phyloP scores from a whole-genome alignment of 2,797 vertebrate species.

The Brachymystax lenok region DNA sequence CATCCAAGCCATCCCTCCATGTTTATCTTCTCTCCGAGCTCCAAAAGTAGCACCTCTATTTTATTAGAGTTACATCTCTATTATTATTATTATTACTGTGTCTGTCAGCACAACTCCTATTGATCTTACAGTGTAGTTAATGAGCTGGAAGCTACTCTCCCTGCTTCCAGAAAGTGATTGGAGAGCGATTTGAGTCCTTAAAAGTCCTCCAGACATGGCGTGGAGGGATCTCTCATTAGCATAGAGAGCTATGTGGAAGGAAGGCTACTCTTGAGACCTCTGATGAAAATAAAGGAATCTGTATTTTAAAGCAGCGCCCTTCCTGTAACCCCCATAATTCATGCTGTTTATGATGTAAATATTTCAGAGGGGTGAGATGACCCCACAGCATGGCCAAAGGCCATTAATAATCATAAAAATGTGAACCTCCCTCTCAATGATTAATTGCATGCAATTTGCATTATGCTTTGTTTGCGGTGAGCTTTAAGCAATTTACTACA shows the following conservation, averaged over 20 bases:
- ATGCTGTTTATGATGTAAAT: slow-evolving; percentile 77
- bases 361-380: slow-evolving; percentile 72
- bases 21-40: background rate
- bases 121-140: slow-evolving; percentile 50
- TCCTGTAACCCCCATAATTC: slow-evolving; percentile 70
- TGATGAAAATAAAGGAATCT: slow-evolving; percentile 65
- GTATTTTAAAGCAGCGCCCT: slow-evolving; percentile 66
- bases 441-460: slow-evolving; percentile 71
- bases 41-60: background rate
- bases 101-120: slow-evolving; percentile 39
- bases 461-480: slow-evolving; percentile 74
- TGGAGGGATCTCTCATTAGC: slow-evolving; percentile 56
- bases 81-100: slow-evolving; percentile 16
- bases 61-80: slow-evolving; percentile 39
- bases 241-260: slow-evolving; percentile 46
- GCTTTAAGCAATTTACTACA: slow-evolving; percentile 65
- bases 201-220: slow-evolving; percentile 61
- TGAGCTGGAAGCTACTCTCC: slow-evolving; percentile 51
- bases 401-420: slow-evolving; percentile 77
- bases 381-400: slow-evolving; percentile 66
- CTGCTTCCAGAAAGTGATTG: slow-evolving; percentile 37
- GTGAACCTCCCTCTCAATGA: slow-evolving; percentile 63
- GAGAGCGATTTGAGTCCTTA: slow-evolving; percentile 48
- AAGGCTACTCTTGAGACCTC: slow-evolving; percentile 39
- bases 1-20: slow-evolving; percentile 8